A percentile compares a stretch with the other conserved stretches of the same genome.
These are phyloP conservation scores for Pharmacophagus antenor DNA, from an alignment of 2,888 invertebrate species.

Conservation along the genomic window DNA sequence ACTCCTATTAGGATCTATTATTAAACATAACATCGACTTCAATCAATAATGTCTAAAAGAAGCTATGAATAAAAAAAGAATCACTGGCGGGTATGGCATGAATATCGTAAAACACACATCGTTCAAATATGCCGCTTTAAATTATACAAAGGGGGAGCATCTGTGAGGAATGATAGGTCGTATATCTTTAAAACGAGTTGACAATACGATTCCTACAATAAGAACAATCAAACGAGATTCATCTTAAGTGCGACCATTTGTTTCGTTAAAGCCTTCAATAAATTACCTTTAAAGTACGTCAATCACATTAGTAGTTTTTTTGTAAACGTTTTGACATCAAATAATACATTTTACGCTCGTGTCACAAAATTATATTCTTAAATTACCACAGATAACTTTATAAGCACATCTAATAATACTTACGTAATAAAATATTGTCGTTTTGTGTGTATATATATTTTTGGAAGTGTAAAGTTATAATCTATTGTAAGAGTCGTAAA, in stretches of 20 bases:
- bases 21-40: neutral
- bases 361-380: no score
- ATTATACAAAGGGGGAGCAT: constrained; percentile 55
- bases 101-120: constrained; percentile 56
- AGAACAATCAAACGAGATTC: constrained; percentile 27
- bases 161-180: constrained; percentile 66
- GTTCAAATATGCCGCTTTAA: constrained; percentile 54
- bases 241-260: constrained; percentile 25
- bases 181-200: constrained; percentile 45
- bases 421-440: no score
- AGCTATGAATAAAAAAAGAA: neutral
- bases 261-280: constrained; percentile 23
- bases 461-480: no score
- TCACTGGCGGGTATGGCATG: constrained; percentile 45
- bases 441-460: no score
- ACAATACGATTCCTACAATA: constrained; percentile 33
- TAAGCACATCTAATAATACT: no score
- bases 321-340: neutral
- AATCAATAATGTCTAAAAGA: neutral
- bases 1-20: neutral
- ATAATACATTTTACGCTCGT: no score
- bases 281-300: constrained; percentile 22
- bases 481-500: no score
- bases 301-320: constrained; percentile 1
- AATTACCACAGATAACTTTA: no score